Evolutionary conservation across 2,797 vertebrate species (phyloP), one percentile per base, ranked within the genome.

Genomic region (Cygnus olor): DNA sequence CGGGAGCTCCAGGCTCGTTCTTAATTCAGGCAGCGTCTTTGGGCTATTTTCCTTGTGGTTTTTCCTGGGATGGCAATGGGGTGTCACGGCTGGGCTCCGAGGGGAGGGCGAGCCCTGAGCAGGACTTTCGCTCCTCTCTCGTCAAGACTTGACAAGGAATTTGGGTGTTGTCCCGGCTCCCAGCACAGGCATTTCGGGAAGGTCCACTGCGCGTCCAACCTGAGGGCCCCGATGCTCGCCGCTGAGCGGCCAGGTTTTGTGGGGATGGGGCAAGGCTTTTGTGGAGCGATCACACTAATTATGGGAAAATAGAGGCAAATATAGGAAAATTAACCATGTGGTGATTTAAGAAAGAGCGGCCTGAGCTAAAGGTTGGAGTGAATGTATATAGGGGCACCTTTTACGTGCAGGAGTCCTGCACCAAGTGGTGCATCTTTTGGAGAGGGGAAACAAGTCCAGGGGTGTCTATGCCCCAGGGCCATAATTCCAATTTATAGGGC

Each of bases 11-110:
- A 1, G 1, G 57, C 69, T 65, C 13, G 0, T 70, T 57, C 90
- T 69, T 85, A 73, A 88, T 92, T 88, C 57, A 91, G 90, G 74
- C 86, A 88, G 86, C 10, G 14, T 57, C 90, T 93, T 73, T 32
- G 83, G 84, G 88, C 27, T 85, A 65, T 40, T 28, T 19, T 63
- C 63, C 36, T 56, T 90, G 84, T 30, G 90, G 78, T 82, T 90
- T 82, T 71, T 56, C 79, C 56, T 1, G 0, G 24, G 42, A n/a
- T 2, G 42, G 69, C 0, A 22, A 28, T 18, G 22, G 78, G 71
- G 54, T 36, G 74, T 58, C 51, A n/a, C 66, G 74, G 79, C 40
- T 42, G 61, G 14, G 44, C 32, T 64, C 80, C 51, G 53, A 64
- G 63, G 85, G 81, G 68, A 80, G n/a, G 64, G 54, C 0, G 4